These are phyloP conservation scores for Acanthopleura granulata DNA, from an alignment of 2,888 invertebrate species.

Conservation along the genomic window DNA sequence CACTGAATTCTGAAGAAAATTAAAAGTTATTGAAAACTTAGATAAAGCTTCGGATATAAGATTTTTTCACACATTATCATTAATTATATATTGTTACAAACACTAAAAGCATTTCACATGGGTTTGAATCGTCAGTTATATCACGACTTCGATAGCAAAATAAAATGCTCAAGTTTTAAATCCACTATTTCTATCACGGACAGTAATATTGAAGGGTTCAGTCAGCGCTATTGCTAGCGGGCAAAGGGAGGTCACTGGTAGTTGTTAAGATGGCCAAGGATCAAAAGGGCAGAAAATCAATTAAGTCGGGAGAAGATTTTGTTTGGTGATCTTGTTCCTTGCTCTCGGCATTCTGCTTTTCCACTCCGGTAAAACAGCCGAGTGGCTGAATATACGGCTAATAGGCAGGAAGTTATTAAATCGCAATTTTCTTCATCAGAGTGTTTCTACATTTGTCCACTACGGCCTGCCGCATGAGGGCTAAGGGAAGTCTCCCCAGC, in stretches of 20 bases:
- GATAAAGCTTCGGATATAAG: neutral
- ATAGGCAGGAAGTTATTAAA: constrained; percentile 19
- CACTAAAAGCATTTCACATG: no score
- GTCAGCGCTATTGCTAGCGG: no score
- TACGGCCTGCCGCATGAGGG: neutral
- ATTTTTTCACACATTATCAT: no score
- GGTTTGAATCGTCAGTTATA: no score
- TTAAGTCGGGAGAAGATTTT: neutral
- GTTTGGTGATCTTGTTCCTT: neutral
- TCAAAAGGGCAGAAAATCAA: constrained; percentile 7
- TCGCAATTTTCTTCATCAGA: constrained; percentile 14
- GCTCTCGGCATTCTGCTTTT: neutral
- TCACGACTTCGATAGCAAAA: no score
- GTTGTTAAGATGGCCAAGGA: neutral
- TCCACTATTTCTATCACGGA: no score
- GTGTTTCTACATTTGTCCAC: neutral
- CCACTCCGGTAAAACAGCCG: neutral
- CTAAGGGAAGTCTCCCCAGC: neutral
- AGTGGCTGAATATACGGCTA: neutral
- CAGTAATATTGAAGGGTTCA: no score
- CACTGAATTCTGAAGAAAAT: no score
- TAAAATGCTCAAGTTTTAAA: no score
- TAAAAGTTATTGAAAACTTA: neutral
- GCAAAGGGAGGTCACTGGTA: no score
- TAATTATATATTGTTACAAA: no score